Conservation (phyloP, 2,888 invertebrate species). For the Drosophila prostipennis region DNA sequence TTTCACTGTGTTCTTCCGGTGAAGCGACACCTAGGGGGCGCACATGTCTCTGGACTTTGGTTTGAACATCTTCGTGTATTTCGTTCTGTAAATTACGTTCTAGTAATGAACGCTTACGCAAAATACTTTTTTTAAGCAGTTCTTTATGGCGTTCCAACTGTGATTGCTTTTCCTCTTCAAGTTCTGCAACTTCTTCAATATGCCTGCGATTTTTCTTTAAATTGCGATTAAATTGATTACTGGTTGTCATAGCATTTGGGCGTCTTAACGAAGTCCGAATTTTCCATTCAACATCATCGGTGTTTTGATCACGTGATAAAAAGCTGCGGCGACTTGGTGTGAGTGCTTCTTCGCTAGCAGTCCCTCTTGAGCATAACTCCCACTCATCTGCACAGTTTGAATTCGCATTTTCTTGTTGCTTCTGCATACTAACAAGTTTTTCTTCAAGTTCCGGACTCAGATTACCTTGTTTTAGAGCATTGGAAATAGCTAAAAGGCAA, state of each 20-base stretch:
- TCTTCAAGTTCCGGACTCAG: constrained; percentile 96
- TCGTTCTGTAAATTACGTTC: constrained; percentile 95
- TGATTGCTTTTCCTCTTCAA: constrained; percentile 90
- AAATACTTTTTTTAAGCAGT: constrained; percentile 95
- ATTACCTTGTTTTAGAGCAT: constrained; percentile 95
- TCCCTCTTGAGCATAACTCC: constrained; percentile 38
- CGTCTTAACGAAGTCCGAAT: constrained; percentile 53
- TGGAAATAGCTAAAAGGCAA: constrained; percentile 89
- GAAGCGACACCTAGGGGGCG: constrained; percentile 69
- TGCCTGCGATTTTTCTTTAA: constrained; percentile 52
- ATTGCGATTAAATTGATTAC: constrained; percentile 30
- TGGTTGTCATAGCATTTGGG: constrained; percentile 24
- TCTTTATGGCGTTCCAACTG: constrained; percentile 92
- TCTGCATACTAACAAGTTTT: constrained; percentile 93
- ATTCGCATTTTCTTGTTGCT: constrained; percentile 91
- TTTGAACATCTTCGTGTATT: constrained; percentile 91
- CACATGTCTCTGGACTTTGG: constrained; percentile 78
- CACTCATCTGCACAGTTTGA: constrained; percentile 50
- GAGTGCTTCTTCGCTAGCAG: constrained; percentile 35
- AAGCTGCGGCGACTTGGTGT: constrained; percentile 46
- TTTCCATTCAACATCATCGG: constrained; percentile 69
- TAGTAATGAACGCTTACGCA: constrained; percentile 94
- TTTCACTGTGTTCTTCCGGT: constrained; percentile 69
- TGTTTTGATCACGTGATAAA: constrained; percentile 32
- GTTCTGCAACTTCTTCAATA: constrained; percentile 82